Evolutionary conservation across 2,888 invertebrate genomes (phyloP), one percentile per base, ranked within the genome.

Genomic region (Epirrita christyi): DNA sequence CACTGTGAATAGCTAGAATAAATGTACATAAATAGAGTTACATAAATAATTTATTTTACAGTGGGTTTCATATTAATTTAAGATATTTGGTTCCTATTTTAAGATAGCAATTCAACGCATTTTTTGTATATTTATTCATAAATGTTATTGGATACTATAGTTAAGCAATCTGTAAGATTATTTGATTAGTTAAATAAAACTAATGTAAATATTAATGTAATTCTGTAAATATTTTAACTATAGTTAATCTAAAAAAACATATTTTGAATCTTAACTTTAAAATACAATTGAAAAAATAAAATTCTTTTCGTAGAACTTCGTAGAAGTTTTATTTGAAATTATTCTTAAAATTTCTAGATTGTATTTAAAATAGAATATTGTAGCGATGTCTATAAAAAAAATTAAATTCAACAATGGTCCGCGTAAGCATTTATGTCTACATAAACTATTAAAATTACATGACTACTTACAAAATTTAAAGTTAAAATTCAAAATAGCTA

Each of bases 1-100:
- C 69, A 72, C 66, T 83, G 80, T 82, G 76, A 76, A 83, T 81
- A 80, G 73, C 72, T 56, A 51, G 62, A 64, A 75, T 81, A 78
- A 70, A 55, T 91, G 89, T 89, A 91, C 82, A 90, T 86, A 80
- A 14, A 81, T 76, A 69, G 66, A 77, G 65, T 79, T 83, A 80
- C 83, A 78, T 73, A 73, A 32, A 81, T 86, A 86, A 90, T 86
- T 90, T 90, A 89, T 89, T 88, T 82, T 55, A 81, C 78, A 76
- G 63, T 79, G 78, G 76, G 72, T 73, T 75, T 74, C 71, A 68
- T 71, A 73, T 74, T 76, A 52, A 28, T 44, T 40, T 75, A 72
- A 80, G 75, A 81, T 85, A 59, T 90, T 92, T 91, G 89, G 91
- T 92, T 92, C 91, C 91, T 92, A 92, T 87, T 78, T 78, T 90